Base-by-base conservation (phyloP, 1,140 invertebrate genomes). In the Drosophila santomea region DNA sequence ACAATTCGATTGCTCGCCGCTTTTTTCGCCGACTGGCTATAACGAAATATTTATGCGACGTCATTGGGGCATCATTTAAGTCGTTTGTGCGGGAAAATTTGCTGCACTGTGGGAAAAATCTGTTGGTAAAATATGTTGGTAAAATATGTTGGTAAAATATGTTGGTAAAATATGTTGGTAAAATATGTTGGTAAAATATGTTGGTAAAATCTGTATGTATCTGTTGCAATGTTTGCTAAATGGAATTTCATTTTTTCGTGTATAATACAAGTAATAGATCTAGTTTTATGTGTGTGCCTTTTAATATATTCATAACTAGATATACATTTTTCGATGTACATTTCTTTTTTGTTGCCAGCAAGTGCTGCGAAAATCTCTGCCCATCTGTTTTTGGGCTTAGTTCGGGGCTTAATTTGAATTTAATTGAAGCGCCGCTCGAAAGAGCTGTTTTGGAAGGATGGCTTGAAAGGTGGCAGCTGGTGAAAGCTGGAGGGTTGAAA, bases 61-160 rank as follows among this genome's bases (percentile, higher is more conserved):
- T 86, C 82, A 86, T 83, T 86, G 82, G 83, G 82, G 82, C 82
- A 83, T 86, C 83, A 86, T 86, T 86, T 83, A 76, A 82, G 83
- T 88, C 74, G 69, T 78, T 74, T 86, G 32, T 43, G 64, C 50
- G 23, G 35, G 17, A 44, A 50, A 43, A 64, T 43, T 17, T 10
- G 3, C 55, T 8, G 15, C 60, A 62, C 60, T 59, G 60, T n/a
- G 52, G 15, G 17, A 62, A 35, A 59, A 32, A 4, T 23, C 6
- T 12, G 12, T 0, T 17, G 5, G n/a, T 4, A 4, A 25, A 25
- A 25, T 4, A 4, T 25, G 25, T 25, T 17, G 5, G n/a, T 4
- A 4, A 25, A 25, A 25, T 4, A 4, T 25, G 25, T 25, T n/a
- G n/a, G n/a, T n/a, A n/a, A n/a, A n/a, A n/a, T n/a, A n/a, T 25